phyloP scores from a whole-genome alignment of 2,888 invertebrate genomes.

The Callimorpha dominula region DNA sequence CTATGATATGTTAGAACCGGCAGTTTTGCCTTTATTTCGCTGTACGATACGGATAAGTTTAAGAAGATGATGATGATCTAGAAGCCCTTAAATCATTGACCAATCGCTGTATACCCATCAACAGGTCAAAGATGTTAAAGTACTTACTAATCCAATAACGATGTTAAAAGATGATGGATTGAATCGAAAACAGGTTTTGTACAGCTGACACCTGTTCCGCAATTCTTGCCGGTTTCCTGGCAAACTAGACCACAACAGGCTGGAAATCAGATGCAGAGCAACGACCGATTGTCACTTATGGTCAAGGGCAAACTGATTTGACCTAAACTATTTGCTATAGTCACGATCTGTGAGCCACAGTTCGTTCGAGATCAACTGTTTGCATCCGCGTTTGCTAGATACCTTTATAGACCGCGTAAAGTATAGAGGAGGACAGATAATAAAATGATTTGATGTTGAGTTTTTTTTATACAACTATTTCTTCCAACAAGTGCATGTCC shows the following conservation, averaged over 20 bases:
- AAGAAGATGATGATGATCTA: no score
- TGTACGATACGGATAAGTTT: no score
- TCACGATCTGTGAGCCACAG: conserved; percentile 25
- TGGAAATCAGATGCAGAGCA: neutral
- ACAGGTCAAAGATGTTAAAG: neutral
- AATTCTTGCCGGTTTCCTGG: neutral
- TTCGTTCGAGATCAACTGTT: conserved; percentile 37
- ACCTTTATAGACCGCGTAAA: conserved; percentile 21
- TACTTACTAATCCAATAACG: neutral
- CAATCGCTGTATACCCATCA: neutral
- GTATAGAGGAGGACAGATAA: conserved; percentile 14
- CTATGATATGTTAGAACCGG: no score
- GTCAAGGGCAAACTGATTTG: conserved; percentile 40
- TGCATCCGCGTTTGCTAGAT: conserved; percentile 41
- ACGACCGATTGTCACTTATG: conserved; percentile 10
- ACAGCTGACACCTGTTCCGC: neutral
- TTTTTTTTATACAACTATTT: no score
- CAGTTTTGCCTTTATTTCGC: no score
- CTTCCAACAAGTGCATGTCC: no score
- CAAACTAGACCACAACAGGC: neutral
- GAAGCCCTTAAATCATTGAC: neutral
- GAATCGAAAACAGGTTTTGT: neutral
- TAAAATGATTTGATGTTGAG: neutral
- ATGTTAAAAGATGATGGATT: neutral
- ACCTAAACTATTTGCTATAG: conserved; percentile 28